Evolutionary conservation across 2,888 invertebrate species (phyloP).

Genomic region (Hyposoter didymator): DNA sequence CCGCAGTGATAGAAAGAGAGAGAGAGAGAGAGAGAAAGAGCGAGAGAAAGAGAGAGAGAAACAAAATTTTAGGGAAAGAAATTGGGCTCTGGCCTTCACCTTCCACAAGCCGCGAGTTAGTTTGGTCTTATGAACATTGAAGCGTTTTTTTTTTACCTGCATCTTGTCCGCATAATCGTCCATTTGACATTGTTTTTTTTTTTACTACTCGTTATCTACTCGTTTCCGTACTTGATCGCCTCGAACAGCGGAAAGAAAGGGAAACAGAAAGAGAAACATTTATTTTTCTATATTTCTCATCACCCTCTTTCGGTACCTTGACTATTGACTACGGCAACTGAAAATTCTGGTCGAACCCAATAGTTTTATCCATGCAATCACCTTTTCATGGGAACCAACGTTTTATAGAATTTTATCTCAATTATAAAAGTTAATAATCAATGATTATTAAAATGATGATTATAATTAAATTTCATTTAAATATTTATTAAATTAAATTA

Average conservation of each 20-base stretch:
- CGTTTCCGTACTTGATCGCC: constrained; percentile 39
- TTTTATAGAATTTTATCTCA: no score
- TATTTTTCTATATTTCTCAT: constrained; percentile 60
- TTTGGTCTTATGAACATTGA: constrained; percentile 65
- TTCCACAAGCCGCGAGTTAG: constrained; percentile 77
- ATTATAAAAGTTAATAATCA: no score
- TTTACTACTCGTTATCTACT: constrained; percentile 35
- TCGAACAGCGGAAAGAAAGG: constrained; percentile 38
- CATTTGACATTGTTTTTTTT: constrained; percentile 19
- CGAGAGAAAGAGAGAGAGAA: constrained; percentile 6
- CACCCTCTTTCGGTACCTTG: constrained; percentile 66
- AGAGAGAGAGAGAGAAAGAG: constrained; percentile 14
- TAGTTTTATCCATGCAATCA: no score
- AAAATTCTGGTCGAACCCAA: neutral
- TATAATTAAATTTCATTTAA: no score
- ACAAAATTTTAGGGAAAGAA: constrained; percentile 45
- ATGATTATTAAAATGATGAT: no score
- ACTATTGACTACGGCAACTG: neutral
- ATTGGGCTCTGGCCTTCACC: constrained; percentile 55
- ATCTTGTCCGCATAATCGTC: constrained; percentile 53
- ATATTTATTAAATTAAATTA: no score
- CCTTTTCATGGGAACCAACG: no score
- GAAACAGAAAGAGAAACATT: constrained; percentile 27
- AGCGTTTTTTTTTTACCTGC: constrained; percentile 47
- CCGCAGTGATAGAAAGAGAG: constrained; percentile 78